These are phyloP conservation scores for Tanaodytes sp. DNA, from an alignment of 2,888 invertebrate species.

Conservation along the genomic window DNA sequence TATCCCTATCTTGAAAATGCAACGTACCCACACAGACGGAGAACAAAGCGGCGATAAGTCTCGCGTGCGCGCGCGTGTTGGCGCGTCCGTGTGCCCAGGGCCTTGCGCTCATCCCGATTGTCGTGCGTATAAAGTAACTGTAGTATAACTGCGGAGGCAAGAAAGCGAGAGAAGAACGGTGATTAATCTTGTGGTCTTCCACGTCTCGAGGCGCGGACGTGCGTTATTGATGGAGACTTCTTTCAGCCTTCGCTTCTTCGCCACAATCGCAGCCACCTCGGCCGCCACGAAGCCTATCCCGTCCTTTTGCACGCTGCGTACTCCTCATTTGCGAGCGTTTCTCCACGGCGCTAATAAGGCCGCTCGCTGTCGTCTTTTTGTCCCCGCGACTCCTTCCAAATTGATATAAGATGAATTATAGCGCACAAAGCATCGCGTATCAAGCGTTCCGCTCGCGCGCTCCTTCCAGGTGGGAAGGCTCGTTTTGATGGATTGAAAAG, in stretches of 20 bases:
- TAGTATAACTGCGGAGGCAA: slow-evolving; percentile 65
- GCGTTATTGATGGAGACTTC: slow-evolving; percentile 73
- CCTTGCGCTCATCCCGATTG: slow-evolving; percentile 63
- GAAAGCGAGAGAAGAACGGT: slow-evolving; percentile 70
- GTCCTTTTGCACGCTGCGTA: slow-evolving; percentile 30
- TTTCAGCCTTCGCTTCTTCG: slow-evolving; percentile 64
- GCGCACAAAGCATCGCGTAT: no score
- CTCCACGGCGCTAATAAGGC: slow-evolving; percentile 43
- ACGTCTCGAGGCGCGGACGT: slow-evolving; percentile 72
- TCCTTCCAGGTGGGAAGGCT: background rate
- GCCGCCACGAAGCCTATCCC: slow-evolving; percentile 24
- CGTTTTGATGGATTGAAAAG: no score
- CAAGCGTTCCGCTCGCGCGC: no score
- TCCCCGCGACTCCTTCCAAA: slow-evolving; percentile 15
- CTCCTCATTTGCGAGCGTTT: slow-evolving; percentile 42
- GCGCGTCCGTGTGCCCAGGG: slow-evolving; percentile 49
- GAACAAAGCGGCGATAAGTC: slow-evolving; percentile 61
- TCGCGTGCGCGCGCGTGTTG: slow-evolving; percentile 35
- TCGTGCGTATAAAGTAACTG: slow-evolving; percentile 60
- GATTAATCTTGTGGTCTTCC: slow-evolving; percentile 73
- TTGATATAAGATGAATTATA: slow-evolving; percentile 40
- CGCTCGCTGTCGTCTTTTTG: slow-evolving; percentile 35
- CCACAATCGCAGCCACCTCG: slow-evolving; percentile 50
- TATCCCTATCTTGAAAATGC: slow-evolving; percentile 54
- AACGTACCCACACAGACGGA: slow-evolving; percentile 47